Base-by-base conservation (phyloP, 2,113 vertebrate species). In the Naja naja region DNA sequence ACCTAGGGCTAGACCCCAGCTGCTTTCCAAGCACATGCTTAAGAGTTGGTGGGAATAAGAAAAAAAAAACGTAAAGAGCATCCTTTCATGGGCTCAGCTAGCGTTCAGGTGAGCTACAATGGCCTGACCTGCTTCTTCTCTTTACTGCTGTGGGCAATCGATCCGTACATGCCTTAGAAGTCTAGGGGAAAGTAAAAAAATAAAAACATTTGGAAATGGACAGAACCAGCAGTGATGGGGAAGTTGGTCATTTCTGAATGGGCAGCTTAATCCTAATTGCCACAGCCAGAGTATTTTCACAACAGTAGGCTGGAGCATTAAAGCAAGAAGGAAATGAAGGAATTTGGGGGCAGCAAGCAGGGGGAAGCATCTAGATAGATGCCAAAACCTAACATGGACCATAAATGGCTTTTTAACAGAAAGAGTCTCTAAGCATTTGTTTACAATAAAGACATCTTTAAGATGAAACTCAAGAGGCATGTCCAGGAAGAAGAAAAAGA, bases 101-200 rank as follows among this genome's bases (percentile, higher is more conserved):
- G 87, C 5, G 2, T 55, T 89, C 87, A 81, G 88, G 96, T 95
- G 95, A 96, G 95, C 90, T 43, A 88, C 88, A 87, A 87, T 34
- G 45, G 56, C 20, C 60, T 25, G 93, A 90, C 34, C 20, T 87
- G 74, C 55, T 90, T 69, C 56, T 87, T 12, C 14, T 52, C 74
- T 90, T 64, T 39, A 93, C 54, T 90, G 55, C 89, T 87, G 81
- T 11, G 55, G 92, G n/a, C 47, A 1, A 90, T 93, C 43, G 43
- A 22, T 87, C 74, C n/a, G 4, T 7, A 53, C 25, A 88, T 5
- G 20, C n/a, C 56, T 8, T 27, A 47, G 53, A 88, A 69, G 8
- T 20, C 81, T 39, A 53, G 10, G 55, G 23, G 43, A 7, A 58
- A 39, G 47, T 43, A 81, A 81, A 34, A 58, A 34, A 43, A 81